These are phyloP conservation scores for Mesocricetus auratus DNA, from an alignment of 2,113 vertebrate species.

Conservation along the genomic window DNA sequence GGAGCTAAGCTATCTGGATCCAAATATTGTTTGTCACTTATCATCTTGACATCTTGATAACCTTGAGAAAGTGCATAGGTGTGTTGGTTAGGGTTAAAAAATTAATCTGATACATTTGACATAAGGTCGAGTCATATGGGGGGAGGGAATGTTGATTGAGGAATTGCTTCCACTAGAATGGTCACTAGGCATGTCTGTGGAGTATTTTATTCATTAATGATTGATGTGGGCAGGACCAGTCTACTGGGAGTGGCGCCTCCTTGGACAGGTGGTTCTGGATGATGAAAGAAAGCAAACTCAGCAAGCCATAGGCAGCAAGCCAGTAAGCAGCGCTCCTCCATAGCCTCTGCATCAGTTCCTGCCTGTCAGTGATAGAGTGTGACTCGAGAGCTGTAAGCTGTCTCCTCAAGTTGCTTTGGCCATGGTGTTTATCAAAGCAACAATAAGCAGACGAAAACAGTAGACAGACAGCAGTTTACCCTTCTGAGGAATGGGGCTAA, in stretches of 20 bases:
- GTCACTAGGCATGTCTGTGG: neutral
- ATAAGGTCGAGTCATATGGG: neutral
- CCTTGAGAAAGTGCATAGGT: neutral
- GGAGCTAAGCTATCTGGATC: neutral
- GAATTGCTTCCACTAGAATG: neutral
- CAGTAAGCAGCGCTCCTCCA: neutral
- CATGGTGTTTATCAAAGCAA: neutral
- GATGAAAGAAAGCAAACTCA: neutral
- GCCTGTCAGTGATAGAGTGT: neutral
- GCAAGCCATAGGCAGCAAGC: neutral
- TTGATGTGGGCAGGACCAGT: neutral
- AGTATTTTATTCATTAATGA: neutral
- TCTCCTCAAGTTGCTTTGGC: neutral
- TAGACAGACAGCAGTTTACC: neutral
- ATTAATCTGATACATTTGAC: neutral
- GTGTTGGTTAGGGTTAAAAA: neutral
- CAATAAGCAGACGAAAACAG: neutral
- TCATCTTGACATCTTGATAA: neutral
- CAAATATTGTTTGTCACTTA: neutral
- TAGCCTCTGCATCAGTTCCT: neutral
- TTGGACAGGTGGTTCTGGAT: neutral
- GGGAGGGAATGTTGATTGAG: neutral
- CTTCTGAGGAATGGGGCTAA: neutral
- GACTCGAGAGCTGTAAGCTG: neutral
- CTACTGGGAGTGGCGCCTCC: neutral